Evolutionary conservation across 2,888 invertebrate genomes (phyloP), one percentile per base, ranked within the genome.

Genomic region (Crioceris asparagi): DNA sequence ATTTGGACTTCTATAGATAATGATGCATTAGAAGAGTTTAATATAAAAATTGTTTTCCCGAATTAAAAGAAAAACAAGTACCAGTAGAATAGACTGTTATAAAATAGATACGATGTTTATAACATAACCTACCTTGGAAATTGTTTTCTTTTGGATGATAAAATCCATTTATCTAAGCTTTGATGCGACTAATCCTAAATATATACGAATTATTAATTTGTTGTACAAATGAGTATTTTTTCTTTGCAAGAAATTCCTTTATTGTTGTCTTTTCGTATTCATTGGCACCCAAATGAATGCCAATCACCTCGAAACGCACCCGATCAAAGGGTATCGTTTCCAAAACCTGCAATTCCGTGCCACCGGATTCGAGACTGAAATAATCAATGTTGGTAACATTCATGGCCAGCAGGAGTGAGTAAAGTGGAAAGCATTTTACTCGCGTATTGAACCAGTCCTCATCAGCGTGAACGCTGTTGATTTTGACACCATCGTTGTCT

Each of bases 341-440:
- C 31, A 79, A 61, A 4, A 77, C 74, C 39, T 68, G 64, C 31
- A 68, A 46, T 50, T 72, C 71, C 2, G 67, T 65, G 7, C 72
- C 67, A 17, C 64, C 66, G 0, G 76, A 71, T 42, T 74, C 78
- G 43, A 88, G 67, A 56, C 80, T 75, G 48, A 86, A 68, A 57
- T 79, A 78, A 64, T 82, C 75, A 16, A 85, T 71, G 25, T 65
- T 67, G 6, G 79, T 71, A 32, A 77, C 73, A 56, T 82, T 80
- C 45, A 80, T 81, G 31, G 87, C 87, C 51, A 83, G 64, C 60
- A 88, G 69, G 44, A 88, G 70, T 2, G 87, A 85, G 60, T 80
- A 83, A 43, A 90, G 69, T 38, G 88, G 88, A 59, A 87, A 84
- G 65, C 88, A 88, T 59, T 84, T 82, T 44, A 88, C 80, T 51